Evolutionary conservation across 2,888 invertebrate species (phyloP), one percentile per base, ranked within the genome.

Genomic region (Hesperia comma): DNA sequence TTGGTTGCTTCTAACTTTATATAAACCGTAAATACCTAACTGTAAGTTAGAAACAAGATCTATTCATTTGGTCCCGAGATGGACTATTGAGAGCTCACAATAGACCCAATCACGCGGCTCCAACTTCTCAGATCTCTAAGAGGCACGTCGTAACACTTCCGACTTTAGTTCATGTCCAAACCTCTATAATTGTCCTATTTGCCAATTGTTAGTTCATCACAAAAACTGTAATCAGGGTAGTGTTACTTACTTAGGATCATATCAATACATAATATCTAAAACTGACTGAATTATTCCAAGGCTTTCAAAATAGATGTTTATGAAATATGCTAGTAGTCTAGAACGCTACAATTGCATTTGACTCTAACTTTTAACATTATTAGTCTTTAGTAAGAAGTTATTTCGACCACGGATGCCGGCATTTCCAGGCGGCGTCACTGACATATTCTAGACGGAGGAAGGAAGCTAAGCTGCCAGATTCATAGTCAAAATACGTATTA

Each of bases 1-100:
- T 49, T 19, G 4, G 10, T 15, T 7, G 8, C 19, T 49, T 19
- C 19, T 49, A 12, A 49, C 17, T 3, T 41, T 21, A 41, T 41
- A 57, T n/a, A 37, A 55, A n/a, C 57, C 37, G 40, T 21, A 57
- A 41, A 40, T 40, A 46, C 49, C 49, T 19, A n/a, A 46, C 8
- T 4, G 14, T 21, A 46, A 46, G 43, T 58, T 46, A 58, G 26
- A 32, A 58, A 46, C 58, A 58, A 58, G 58, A 58, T 58, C 43
- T 58, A 56, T 72, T 72, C 79, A 81, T 83, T 83, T 85, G 82
- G 84, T 82, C 80, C 79, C 78, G 77, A 81, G 83, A 80, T 83
- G 82, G 87, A 81, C 84, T 86, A 87, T 88, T 88, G 86, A 88
- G 71, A 80, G 77, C 77, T 80, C 77, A 91, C 91, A 91, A 92